Percentiles rank a stretch among this genome's conserved stretches.
These are phyloP conservation scores for Fukomys damarensis DNA, from an alignment of 2,113 vertebrate genomes.

Conservation along the genomic window DNA sequence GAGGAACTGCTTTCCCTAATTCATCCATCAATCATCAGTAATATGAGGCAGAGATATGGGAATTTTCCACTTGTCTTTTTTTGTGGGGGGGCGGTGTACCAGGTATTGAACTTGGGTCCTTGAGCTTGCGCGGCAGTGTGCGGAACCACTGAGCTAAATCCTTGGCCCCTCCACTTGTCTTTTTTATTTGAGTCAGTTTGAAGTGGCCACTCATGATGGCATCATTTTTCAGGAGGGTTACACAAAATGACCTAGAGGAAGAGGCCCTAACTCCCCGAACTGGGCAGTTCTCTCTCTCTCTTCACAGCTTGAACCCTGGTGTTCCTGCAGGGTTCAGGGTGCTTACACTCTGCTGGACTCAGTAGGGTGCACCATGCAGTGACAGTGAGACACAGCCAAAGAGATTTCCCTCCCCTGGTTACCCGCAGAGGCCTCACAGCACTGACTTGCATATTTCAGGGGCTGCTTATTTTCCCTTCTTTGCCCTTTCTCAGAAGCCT, in stretches of 20 bases:
- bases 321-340: not conserved
- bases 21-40: not conserved
- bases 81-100: no score
- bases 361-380: accelerated
- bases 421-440: not conserved
- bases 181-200: constrained; percentile 15
- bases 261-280: not conserved
- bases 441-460: not conserved
- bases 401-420: not conserved
- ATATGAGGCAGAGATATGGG: not conserved
- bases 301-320: not conserved
- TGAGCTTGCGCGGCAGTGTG: no score
- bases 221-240: not conserved
- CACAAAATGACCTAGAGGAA: not conserved
- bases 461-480: not conserved
- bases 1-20: not conserved
- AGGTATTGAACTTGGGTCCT: no score
- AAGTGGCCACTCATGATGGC: not conserved
- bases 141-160: no score
- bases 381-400: not conserved
- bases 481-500: not conserved
- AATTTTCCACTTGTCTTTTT: not conserved
- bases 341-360: not conserved
- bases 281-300: not conserved
- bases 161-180: not conserved